Evolutionary conservation across 64 coral and sea anemone genomes (phyloP).

Genomic region (Actinia tenebrosa): DNA sequence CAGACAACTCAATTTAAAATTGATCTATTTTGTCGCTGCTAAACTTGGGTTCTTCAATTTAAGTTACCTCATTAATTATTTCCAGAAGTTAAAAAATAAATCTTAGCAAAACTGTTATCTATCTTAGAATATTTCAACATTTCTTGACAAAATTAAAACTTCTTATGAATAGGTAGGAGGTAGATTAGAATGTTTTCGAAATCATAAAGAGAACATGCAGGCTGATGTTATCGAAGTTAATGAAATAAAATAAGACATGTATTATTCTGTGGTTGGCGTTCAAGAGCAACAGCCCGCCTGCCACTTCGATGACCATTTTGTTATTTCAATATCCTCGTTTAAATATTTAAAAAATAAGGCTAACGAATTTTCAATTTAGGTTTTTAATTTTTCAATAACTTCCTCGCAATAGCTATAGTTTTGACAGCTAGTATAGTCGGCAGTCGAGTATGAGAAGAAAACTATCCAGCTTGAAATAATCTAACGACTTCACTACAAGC

Average conservation of each 20-base stretch:
- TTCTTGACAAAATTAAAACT: neutral
- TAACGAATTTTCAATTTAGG: slow-evolving; percentile 10
- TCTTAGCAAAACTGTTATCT: slow-evolving; percentile 12
- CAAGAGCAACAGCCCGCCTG: neutral
- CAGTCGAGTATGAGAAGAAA: neutral
- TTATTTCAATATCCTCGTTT: neutral
- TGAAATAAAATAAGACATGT: neutral
- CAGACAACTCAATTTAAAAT: too few relatives aligned
- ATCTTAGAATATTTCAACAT: neutral
- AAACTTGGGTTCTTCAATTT: too few relatives aligned
- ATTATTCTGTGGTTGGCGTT: neutral
- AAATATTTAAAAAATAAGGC: slow-evolving; percentile 11
- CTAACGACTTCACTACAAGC: neutral
- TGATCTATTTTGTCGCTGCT: too few relatives aligned
- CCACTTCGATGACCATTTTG: slow-evolving; percentile 5
- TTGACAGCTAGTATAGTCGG: neutral
- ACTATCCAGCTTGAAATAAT: neutral
- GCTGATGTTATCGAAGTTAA: neutral
- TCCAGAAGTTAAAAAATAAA: neutral
- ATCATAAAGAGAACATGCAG: neutral
- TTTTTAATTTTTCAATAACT: neutral
- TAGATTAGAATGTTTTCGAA: slow-evolving; percentile 4
- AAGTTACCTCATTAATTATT: neutral
- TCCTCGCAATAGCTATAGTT: neutral
- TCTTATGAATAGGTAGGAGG: neutral